These are phyloP conservation scores for Thalassarche chlororhynchos DNA, from an alignment of 2,113 vertebrate genomes.

Conservation along the genomic window DNA sequence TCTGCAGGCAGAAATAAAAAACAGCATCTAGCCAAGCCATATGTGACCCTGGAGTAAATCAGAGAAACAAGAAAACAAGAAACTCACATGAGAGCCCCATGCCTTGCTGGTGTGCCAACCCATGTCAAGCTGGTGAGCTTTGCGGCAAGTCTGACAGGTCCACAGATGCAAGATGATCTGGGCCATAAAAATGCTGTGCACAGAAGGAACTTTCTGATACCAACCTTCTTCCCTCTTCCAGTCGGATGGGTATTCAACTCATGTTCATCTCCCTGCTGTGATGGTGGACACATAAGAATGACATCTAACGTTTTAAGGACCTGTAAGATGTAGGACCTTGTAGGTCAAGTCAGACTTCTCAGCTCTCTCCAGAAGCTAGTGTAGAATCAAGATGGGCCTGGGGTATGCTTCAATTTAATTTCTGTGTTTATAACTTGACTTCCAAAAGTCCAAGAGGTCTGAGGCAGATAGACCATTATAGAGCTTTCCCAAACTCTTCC, in stretches of 20 bases:
- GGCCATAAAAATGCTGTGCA: not conserved
- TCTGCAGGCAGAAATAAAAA: not conserved
- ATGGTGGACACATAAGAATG: not conserved
- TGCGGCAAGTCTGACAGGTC: not conserved
- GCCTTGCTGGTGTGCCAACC: not conserved
- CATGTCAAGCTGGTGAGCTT: not conserved
- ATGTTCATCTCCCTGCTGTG: not conserved
- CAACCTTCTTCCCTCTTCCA: not conserved
- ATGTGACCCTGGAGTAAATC: conserved; percentile 3
- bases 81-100: not conserved
- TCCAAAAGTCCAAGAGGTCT: not conserved
- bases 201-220: not conserved
- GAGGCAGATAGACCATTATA: not conserved
- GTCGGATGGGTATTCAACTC: not conserved
- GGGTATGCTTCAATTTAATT: not conserved
- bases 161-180: not conserved
- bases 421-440: not conserved
- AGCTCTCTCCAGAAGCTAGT: not conserved
- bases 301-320: fast-evolving
- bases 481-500: not conserved
- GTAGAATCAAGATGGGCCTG: not conserved
- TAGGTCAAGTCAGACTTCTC: not conserved
- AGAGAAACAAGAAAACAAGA: not conserved
- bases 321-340: not conserved
- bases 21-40: not conserved